phyloP scores from a whole-genome alignment of 2,888 invertebrate genomes.

The Melitaea athalia region DNA sequence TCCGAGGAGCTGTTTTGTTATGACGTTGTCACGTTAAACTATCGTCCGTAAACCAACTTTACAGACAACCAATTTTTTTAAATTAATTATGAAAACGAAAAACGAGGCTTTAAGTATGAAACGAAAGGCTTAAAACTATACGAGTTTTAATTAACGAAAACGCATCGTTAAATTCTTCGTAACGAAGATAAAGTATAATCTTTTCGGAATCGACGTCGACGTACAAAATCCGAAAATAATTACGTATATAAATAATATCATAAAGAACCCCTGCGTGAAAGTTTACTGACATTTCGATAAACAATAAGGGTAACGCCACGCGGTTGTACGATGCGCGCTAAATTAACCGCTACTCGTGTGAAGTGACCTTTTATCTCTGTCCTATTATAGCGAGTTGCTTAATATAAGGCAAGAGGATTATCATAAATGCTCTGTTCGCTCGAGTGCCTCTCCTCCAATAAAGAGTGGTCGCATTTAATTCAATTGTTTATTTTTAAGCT shows the following conservation, averaged over 20 bases:
- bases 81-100: too few species aligned
- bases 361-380: conserved; percentile 25
- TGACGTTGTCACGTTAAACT: too few species aligned
- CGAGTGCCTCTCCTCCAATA: conserved; percentile 40
- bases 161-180: too few species aligned
- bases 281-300: conserved; percentile 1
- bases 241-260: neutral
- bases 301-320: conserved; percentile 8
- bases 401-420: conserved; percentile 45
- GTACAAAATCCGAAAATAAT: neutral
- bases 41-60: too few species aligned
- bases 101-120: too few species aligned
- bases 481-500: conserved; percentile 38
- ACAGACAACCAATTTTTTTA: too few species aligned
- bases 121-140: too few species aligned
- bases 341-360: conserved; percentile 21
- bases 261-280: neutral
- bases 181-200: too few species aligned
- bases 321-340: neutral
- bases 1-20: too few species aligned
- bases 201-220: too few species aligned
- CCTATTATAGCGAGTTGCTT: conserved; percentile 37
- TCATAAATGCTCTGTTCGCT: conserved; percentile 41
- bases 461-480: conserved; percentile 39
- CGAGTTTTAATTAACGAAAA: too few species aligned